phyloP scores from a whole-genome alignment of 2,888 invertebrate genomes.

The Autographa pulchrina region DNA sequence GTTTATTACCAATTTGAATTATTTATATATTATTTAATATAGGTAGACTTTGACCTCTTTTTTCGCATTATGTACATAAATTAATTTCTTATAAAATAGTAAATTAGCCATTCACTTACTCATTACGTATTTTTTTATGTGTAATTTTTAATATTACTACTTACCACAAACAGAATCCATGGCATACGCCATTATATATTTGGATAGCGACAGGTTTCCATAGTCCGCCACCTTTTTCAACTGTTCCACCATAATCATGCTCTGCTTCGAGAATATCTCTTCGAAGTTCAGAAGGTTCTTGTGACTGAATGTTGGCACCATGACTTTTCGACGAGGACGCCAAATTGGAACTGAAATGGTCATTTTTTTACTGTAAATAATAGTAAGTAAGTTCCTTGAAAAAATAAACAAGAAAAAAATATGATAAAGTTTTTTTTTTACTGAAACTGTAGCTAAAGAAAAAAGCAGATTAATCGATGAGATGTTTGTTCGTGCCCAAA shows the following conservation, averaged over 20 bases:
- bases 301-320: slow-evolving; percentile 67
- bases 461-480: too few relatives aligned
- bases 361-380: not conserved
- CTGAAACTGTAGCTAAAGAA: not conserved
- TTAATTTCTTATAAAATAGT: too few relatives aligned
- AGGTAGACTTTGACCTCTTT: too few relatives aligned
- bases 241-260: slow-evolving; percentile 58
- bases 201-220: slow-evolving; percentile 64
- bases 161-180: slow-evolving; percentile 72
- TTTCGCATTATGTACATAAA: too few relatives aligned
- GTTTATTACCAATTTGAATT: too few relatives aligned
- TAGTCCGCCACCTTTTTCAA: slow-evolving; percentile 49
- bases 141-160: slow-evolving; percentile 18
- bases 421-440: not conserved
- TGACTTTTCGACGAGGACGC: slow-evolving; percentile 71
- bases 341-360: slow-evolving; percentile 66
- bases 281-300: slow-evolving; percentile 65
- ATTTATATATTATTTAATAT: too few relatives aligned
- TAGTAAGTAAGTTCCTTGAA: too few relatives aligned
- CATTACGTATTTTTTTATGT: too few relatives aligned
- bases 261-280: slow-evolving; percentile 65
- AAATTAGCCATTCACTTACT: too few relatives aligned
- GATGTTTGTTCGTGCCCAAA: too few relatives aligned
- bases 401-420: too few relatives aligned
- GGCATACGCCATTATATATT: slow-evolving; percentile 65